A percentile compares a stretch with the other conserved stretches of the same genome.
phyloP scores from a whole-genome alignment of 30 jellyfish, hydroid and myxozoan species.

The Cassiopea xamachana region DNA sequence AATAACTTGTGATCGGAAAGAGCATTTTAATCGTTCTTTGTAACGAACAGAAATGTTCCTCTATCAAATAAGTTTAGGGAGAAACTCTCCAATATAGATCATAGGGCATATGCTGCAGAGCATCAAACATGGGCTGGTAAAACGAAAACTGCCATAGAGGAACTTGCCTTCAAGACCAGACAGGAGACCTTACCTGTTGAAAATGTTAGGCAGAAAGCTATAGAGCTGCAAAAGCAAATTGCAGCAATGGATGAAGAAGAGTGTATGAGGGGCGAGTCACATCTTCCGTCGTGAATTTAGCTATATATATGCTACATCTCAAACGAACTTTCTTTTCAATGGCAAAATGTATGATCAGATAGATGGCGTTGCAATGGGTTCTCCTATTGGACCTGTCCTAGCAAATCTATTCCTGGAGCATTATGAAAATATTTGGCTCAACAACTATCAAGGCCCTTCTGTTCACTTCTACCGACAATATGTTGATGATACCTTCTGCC shows the following conservation, averaged over 20 bases:
- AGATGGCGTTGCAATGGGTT: too few species aligned
- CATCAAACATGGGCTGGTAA: constrained; percentile 30
- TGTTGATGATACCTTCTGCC: too few species aligned
- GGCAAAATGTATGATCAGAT: too few species aligned
- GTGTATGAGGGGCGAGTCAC: not conserved
- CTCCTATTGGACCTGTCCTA: too few species aligned
- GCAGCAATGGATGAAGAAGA: constrained; percentile 32
- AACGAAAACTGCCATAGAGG: not conserved
- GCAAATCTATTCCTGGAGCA: too few species aligned
- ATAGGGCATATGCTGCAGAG: constrained; percentile 24
- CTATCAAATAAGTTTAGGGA: not conserved
- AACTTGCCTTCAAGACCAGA: constrained; percentile 19
- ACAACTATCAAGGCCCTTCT: too few species aligned
- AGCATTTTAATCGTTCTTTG: not conserved
- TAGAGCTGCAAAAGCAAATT: not conserved
- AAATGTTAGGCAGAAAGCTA: not conserved
- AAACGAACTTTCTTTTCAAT: too few species aligned
- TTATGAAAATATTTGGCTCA: too few species aligned
- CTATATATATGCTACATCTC: constrained; percentile 8
- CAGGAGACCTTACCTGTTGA: not conserved
- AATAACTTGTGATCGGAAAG: not conserved
- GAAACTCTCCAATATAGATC: not conserved
- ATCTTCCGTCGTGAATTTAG: constrained; percentile 37
- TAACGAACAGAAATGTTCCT: not conserved
- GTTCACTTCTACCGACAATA: too few species aligned